Conservation (phyloP, 2,797 vertebrate genomes). For the Ciconia nigra region DNA sequence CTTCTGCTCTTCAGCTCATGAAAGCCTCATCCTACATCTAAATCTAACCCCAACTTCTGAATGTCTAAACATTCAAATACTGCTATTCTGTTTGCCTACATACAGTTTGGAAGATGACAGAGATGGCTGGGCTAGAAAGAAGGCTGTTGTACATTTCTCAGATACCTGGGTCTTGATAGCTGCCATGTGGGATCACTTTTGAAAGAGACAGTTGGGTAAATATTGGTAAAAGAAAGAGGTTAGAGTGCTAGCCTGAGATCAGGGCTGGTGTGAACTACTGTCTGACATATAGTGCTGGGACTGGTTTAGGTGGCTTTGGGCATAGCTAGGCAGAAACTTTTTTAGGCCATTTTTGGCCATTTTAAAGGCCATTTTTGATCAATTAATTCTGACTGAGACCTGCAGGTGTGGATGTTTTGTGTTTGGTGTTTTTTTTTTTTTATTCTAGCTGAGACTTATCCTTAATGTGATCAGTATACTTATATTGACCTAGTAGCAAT, state of each 20-base stretch:
- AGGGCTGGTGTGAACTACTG: neutral
- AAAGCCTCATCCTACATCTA: neutral
- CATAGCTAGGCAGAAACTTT: neutral
- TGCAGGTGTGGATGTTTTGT: neutral
- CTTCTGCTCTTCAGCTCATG: neutral
- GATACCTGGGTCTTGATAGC: neutral
- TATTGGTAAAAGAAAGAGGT: neutral
- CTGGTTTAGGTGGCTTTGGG: neutral
- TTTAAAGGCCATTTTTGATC: neutral
- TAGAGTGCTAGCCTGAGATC: neutral
- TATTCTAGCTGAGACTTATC: neutral
- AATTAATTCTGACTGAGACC: neutral
- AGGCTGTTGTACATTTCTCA: neutral
- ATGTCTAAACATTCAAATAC: neutral
- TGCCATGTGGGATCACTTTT: neutral
- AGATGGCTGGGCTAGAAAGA: neutral
- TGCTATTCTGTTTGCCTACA: neutral
- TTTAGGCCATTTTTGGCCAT: neutral
- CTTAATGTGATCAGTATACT: neutral
- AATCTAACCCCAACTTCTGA: neutral
- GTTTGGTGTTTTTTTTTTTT: neutral
- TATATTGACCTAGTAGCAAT: neutral
- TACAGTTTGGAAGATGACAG: neutral
- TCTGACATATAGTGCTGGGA: neutral
- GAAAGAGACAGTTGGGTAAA: neutral